Percentiles rank a stretch among this genome's conserved stretches.
phyloP scores from a whole-genome alignment of 2,113 vertebrate species.

The Zingel zingel region DNA sequence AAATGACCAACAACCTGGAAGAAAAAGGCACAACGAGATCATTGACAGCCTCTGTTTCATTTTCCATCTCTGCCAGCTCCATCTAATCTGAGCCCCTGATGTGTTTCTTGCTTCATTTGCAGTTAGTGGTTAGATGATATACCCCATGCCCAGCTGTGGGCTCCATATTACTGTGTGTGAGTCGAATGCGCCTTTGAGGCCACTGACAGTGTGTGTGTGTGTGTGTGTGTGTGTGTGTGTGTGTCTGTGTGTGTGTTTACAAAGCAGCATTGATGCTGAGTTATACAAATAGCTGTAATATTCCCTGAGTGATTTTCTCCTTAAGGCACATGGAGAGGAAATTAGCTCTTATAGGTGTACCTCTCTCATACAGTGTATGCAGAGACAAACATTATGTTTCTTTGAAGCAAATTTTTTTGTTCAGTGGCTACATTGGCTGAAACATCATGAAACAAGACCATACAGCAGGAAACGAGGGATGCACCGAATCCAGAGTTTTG shows the following conservation, averaged over 20 bases:
- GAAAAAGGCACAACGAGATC: conserved; percentile 38
- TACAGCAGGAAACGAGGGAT: no score
- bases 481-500: no score
- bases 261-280: neutral
- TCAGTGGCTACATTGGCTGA: neutral
- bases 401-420: conserved; percentile 4
- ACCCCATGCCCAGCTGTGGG: conserved; percentile 49
- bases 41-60: conserved; percentile 51
- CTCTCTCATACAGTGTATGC: neutral
- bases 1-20: conserved; percentile 62
- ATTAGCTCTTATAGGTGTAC: conserved; percentile 38
- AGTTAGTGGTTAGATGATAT: conserved; percentile 63
- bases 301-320: conserved; percentile 61
- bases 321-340: conserved; percentile 42
- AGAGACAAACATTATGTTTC: conserved; percentile 10
- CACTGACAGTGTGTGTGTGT: neutral
- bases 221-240: neutral
- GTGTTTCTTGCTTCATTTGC: conserved; percentile 71
- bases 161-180: conserved; percentile 27
- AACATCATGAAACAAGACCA: neutral
- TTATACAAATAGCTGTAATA: conserved; percentile 57
- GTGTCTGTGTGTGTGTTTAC: neutral
- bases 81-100: conserved; percentile 62
- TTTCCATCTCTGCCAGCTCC: conserved; percentile 63
- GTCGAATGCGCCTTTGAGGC: conserved; percentile 7